Percentiles rank a stretch among this genome's conserved stretches.
Conservation (phyloP, 2,888 invertebrate genomes). For the Dermolepida albohirtum region DNA sequence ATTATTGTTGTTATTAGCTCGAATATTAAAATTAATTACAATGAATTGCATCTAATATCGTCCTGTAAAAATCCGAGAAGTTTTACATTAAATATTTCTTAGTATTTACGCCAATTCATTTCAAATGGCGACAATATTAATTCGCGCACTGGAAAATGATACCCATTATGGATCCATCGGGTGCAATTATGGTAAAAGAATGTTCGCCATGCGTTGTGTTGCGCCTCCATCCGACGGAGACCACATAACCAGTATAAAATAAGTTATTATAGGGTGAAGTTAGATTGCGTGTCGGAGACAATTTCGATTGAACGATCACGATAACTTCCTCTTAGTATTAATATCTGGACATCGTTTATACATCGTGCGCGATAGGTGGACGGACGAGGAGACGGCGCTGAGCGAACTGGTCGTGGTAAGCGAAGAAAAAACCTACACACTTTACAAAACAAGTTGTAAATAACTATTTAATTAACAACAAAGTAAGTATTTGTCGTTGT, state of each 20-base stretch:
- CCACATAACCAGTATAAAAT: slow-evolving; percentile 32
- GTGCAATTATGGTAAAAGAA: slow-evolving; percentile 31
- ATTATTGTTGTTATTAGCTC: too few relatives aligned
- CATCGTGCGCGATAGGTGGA: slow-evolving; percentile 30
- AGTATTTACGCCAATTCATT: slow-evolving; percentile 36
- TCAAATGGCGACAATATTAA: slow-evolving; percentile 34
- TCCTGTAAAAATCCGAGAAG: slow-evolving; percentile 11
- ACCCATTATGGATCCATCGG: slow-evolving; percentile 37
- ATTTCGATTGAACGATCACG: slow-evolving; percentile 48
- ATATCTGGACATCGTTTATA: slow-evolving; percentile 40
- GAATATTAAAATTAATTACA: too few relatives aligned
- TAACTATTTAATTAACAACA: slow-evolving; percentile 49
- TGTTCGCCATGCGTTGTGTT: slow-evolving; percentile 5
- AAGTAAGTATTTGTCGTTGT: slow-evolving; percentile 43
- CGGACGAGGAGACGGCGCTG: slow-evolving; percentile 2
- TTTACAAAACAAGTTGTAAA: slow-evolving; percentile 50
- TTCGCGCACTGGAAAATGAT: slow-evolving; percentile 37
- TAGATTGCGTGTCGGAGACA: slow-evolving; percentile 47
- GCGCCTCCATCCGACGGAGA: background rate
- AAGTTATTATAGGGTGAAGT: slow-evolving; percentile 47
- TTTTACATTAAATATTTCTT: slow-evolving; percentile 2
- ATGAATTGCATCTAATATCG: slow-evolving; percentile 14
- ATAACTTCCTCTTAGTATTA: slow-evolving; percentile 44
- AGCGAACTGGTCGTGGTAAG: background rate
- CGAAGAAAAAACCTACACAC: slow-evolving; percentile 44